A percentile compares a stretch with the other conserved stretches of the same genome.
Evolutionary conservation across 2,797 vertebrate species (phyloP).

Genomic region (Lepus townsendii): DNA sequence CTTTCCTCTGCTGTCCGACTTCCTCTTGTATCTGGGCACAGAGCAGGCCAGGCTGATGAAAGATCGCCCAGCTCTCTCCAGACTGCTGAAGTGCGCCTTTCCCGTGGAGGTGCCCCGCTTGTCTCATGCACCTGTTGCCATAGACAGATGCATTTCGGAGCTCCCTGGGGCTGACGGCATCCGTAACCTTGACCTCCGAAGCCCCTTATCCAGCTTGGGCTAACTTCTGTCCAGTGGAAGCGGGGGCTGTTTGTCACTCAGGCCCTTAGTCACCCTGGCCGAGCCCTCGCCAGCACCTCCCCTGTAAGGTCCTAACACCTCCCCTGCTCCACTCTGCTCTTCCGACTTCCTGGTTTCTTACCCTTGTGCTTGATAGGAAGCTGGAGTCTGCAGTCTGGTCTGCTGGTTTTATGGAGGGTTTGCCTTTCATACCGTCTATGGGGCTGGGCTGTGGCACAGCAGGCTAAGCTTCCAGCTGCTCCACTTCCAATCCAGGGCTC

Average conservation of each 20-base stretch:
- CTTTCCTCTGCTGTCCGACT: not conserved
- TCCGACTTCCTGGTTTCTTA: not conserved
- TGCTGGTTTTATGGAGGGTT: not conserved
- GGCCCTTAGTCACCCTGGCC: not conserved
- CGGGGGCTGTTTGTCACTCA: not conserved
- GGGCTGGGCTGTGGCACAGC: not conserved
- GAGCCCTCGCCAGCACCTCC: not conserved
- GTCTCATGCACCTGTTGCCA: not conserved
- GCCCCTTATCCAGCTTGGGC: not conserved
- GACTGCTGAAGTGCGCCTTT: not conserved
- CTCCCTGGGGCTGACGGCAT: not conserved
- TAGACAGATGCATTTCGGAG: not conserved
- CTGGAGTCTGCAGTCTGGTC: not conserved
- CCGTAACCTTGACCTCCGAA: not conserved
- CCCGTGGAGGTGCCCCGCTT: not conserved
- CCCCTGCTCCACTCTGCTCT: not conserved
- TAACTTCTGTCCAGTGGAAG: not conserved
- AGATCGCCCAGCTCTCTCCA: not conserved
- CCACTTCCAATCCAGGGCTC: too few species aligned
- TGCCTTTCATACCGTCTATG: not conserved
- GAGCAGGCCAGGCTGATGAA: not conserved
- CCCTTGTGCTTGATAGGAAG: not conserved
- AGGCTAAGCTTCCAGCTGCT: too few species aligned
- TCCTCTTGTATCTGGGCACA: not conserved
- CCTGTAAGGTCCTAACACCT: not conserved